These are phyloP conservation scores for Drosophila pruinosa DNA, from an alignment of 1,140 invertebrate species.

Conservation along the genomic window DNA sequence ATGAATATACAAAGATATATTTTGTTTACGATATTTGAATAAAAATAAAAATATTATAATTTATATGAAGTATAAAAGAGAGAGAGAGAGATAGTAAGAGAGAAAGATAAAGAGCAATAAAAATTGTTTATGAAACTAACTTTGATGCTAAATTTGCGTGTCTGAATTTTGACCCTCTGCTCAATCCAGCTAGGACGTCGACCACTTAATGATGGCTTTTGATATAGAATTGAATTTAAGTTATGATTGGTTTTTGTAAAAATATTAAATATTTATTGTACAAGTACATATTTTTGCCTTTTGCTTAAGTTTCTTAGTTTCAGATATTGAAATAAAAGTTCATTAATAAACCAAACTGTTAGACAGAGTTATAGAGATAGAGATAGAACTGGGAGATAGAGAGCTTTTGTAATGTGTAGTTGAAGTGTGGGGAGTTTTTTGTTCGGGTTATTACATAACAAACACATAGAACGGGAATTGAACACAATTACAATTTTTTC, in stretches of 20 bases:
- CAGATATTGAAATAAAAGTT: constrained; percentile 43
- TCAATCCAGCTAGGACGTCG: constrained; percentile 83
- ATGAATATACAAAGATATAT: not conserved
- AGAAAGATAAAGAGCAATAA: constrained; percentile 72
- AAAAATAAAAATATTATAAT: constrained; percentile 56
- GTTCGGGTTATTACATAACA: constrained; percentile 61
- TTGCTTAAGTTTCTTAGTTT: constrained; percentile 31
- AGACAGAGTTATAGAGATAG: constrained; percentile 13
- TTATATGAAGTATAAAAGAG: constrained; percentile 72
- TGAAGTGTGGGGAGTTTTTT: constrained; percentile 49
- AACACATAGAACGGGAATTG: constrained; percentile 65
- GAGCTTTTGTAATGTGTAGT: constrained; percentile 52
- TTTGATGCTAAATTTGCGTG: constrained; percentile 83
- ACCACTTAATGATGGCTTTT: constrained; percentile 83
- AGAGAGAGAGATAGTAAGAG: constrained; percentile 55
- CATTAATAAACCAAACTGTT: constrained; percentile 42
- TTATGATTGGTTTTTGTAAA: constrained; percentile 42
- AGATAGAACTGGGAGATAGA: constrained; percentile 33
- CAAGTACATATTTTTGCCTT: constrained; percentile 10
- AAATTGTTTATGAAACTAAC: constrained; percentile 82
- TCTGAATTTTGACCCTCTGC: constrained; percentile 83
- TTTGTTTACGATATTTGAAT: constrained; percentile 33
- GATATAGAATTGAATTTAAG: constrained; percentile 62
- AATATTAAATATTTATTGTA: constrained; percentile 43
- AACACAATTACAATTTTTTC: constrained; percentile 61